These are phyloP conservation scores for Enteromius radiatus DNA, from an alignment of 2,797 vertebrate species.

Conservation along the genomic window DNA sequence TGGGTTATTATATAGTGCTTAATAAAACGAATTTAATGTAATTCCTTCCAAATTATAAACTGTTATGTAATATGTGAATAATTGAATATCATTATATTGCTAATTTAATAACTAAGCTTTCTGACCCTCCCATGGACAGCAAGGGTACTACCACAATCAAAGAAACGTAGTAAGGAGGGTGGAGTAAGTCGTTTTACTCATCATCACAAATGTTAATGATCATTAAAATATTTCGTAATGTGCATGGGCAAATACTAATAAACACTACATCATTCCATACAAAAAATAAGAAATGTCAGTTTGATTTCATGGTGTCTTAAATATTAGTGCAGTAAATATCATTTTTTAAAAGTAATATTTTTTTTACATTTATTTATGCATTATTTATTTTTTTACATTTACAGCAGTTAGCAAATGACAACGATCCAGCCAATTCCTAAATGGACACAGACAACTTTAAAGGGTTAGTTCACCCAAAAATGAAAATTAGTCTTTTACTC, in stretches of 20 bases:
- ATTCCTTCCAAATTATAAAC: background rate
- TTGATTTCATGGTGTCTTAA: background rate
- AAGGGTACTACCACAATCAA: background rate
- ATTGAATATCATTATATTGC: background rate
- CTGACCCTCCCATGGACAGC: background rate
- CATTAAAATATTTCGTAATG: background rate
- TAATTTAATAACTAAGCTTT: background rate
- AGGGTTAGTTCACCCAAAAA: too few species aligned
- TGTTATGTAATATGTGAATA: background rate
- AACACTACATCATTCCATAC: background rate
- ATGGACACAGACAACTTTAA: background rate
- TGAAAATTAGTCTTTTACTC: too few species aligned
- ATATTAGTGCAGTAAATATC: too few species aligned
- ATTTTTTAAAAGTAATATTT: too few species aligned
- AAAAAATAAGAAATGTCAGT: background rate
- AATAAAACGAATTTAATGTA: background rate
- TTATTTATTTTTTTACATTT: background rate
- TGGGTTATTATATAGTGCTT: background rate
- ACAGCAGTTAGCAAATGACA: background rate
- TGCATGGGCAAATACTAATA: background rate
- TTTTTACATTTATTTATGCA: too few species aligned
- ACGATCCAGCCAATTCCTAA: background rate
- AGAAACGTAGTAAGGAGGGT: background rate
- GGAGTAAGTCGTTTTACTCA: background rate
- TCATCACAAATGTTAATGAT: background rate